Conservation (phyloP, 2,888 invertebrate species). For the Hirtodrosophila alboralis region DNA sequence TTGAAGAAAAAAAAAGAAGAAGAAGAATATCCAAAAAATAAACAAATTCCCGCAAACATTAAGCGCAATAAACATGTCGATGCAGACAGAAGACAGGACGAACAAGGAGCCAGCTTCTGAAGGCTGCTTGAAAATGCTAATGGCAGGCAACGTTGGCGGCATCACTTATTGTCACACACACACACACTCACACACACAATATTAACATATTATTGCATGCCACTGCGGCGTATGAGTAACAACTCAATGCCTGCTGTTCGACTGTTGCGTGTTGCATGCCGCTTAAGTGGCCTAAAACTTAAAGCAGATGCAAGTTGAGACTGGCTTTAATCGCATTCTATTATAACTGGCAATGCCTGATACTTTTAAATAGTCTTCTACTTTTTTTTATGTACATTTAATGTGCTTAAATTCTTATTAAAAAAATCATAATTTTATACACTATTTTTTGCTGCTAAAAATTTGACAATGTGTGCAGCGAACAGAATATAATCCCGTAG, state of each 20-base stretch:
- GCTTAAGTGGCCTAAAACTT: constrained; percentile 57
- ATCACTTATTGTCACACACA: constrained; percentile 72
- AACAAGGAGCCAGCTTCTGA: constrained; percentile 6
- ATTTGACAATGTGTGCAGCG: constrained; percentile 68
- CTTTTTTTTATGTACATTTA: not conserved
- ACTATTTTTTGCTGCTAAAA: constrained; percentile 2
- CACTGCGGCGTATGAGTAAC: constrained; percentile 46
- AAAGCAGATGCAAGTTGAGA: not conserved
- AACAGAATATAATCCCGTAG: constrained; percentile 54
- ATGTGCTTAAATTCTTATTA: constrained; percentile 17
- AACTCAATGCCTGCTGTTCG: constrained; percentile 10
- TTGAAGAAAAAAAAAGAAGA: constrained; percentile 13
- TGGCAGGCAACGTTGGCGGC: constrained; percentile 54
- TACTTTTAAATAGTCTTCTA: not conserved
- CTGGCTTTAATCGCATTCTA: constrained; percentile 31
- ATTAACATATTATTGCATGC: constrained; percentile 83
- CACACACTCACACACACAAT: too few relatives aligned
- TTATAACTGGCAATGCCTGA: too few relatives aligned
- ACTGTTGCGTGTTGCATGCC: constrained; percentile 37
- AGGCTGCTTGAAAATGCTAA: constrained; percentile 69
- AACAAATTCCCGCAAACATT: constrained; percentile 71
- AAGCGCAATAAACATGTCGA: constrained; percentile 79
- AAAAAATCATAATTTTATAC: constrained; percentile 2
- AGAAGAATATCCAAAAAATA: constrained; percentile 2
- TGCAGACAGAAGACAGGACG: constrained; percentile 31